These are phyloP conservation scores for Passer montanus DNA, from an alignment of 2,113 vertebrate genomes.

Conservation along the genomic window DNA sequence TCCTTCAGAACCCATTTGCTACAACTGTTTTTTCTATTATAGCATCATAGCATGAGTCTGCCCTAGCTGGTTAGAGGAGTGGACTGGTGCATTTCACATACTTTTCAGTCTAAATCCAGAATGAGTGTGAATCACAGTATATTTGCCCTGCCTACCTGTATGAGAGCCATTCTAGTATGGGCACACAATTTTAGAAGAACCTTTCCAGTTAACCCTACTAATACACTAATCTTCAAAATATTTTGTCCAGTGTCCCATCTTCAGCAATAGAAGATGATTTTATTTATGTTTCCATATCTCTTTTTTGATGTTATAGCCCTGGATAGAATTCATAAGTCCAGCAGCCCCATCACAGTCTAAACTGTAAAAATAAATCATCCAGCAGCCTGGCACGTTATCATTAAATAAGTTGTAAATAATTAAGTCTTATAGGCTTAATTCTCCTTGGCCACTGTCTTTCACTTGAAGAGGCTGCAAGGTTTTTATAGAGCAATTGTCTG, in stretches of 20 bases:
- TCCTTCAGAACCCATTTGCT: not conserved
- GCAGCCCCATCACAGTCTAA: not conserved
- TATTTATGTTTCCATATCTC: not conserved
- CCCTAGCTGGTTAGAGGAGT: not conserved
- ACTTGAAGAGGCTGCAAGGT: not conserved
- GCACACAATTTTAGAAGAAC: not conserved
- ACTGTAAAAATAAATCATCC: not conserved
- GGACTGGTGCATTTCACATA: not conserved
- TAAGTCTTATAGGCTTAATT: not conserved
- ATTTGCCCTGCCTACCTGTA: not conserved
- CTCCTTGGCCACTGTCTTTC: not conserved
- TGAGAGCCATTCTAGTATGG: not conserved
- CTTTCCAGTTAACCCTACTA: not conserved
- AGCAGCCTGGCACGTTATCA: not conserved
- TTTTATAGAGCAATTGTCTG: not conserved
- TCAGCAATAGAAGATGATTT: not conserved
- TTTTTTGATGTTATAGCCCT: not conserved
- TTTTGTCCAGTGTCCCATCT: not conserved
- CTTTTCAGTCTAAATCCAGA: not conserved
- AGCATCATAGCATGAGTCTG: not conserved
- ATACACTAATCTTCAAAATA: not conserved
- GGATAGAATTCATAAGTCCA: not conserved
- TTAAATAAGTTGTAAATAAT: not conserved
- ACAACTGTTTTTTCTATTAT: not conserved
- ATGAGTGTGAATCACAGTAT: not conserved